Base-by-base conservation (phyloP, 2,888 invertebrate genomes). In the Sialis lutaria region DNA sequence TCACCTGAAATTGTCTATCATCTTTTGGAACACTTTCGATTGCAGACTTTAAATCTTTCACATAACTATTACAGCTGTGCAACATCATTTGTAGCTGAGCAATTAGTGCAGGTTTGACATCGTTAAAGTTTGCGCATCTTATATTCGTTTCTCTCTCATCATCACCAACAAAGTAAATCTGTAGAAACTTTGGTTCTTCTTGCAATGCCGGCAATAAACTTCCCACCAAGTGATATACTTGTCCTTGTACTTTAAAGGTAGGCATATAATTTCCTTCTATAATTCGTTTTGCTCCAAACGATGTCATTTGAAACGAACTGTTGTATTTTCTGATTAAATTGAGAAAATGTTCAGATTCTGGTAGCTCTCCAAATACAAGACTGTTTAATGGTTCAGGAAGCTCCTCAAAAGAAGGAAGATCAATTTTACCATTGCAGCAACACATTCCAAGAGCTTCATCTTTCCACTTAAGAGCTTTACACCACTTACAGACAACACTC, bases 201-300 rank as follows among this genome's bases (percentile, higher is more conserved):
- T 48, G 33, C 10, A 44, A 33, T 5, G 43, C n/a, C 7, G 52
- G 52, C 6, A 52, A 33, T 6, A 53, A 43, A 30, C 48, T 50
- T 10, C 52, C 53, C 44, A 48, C 48, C 22, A 37, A 10, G 47
- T 55, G 55, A 44, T 55, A 54, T 22, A 54, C 46, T 46, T 56
- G 54, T n/a, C 54, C 51, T 44, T 53, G 46, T 1, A 55, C 47
- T 52, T 53, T 55, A 35, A 48, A 56, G 7, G 33, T 48, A 7
- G 44, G 40, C 43, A 43, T 43, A 5, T 33, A 43, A 10, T 33
- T 33, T 12, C 12, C 33, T 33, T 33, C 43, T 52, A 30, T 51
- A 44, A 30, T 42, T 30, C 49, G 31, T 9, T 47, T 47, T 8
- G 45, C 48, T 8, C 49, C 47, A 45, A 51, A 51, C 8, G 48